These are phyloP conservation scores for Brachionus angularis DNA, from an alignment of 1,140 invertebrate genomes.

Conservation along the genomic window DNA sequence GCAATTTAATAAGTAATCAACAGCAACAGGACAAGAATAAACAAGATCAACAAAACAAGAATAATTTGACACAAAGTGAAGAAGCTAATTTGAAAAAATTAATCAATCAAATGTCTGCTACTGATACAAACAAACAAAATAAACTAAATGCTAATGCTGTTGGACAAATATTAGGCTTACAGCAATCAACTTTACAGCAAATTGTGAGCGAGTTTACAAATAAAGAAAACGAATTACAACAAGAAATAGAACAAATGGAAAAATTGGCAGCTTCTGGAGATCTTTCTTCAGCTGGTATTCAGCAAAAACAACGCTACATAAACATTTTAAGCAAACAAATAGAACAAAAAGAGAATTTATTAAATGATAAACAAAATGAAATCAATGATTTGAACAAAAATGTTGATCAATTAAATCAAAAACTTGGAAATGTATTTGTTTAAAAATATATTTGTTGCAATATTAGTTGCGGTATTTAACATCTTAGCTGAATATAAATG, in stretches of 20 bases:
- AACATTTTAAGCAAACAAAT: slow-evolving; percentile 54
- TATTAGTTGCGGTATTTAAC: no score
- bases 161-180: slow-evolving; percentile 58
- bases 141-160: slow-evolving; percentile 58
- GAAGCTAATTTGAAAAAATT: slow-evolving; percentile 13
- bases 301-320: slow-evolving; percentile 56
- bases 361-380: slow-evolving; percentile 55
- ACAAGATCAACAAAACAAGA: slow-evolving; percentile 46
- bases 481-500: no score
- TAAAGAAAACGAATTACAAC: slow-evolving; percentile 51
- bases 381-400: slow-evolving; percentile 52
- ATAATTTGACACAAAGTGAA: background rate
- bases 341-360: slow-evolving; percentile 50
- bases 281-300: slow-evolving; percentile 50
- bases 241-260: slow-evolving; percentile 54
- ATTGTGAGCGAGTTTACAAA: slow-evolving; percentile 57
- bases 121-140: slow-evolving; percentile 47
- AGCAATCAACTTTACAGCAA: slow-evolving; percentile 58
- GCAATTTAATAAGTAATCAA: background rate
- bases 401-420: slow-evolving; percentile 49
- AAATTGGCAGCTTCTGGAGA: slow-evolving; percentile 47
- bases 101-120: slow-evolving; percentile 8
- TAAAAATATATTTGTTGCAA: no score
- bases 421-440: slow-evolving; percentile 49
- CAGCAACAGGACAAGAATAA: slow-evolving; percentile 48